A percentile compares a stretch with the other conserved stretches of the same genome.
Conservation (phyloP, 2,797 vertebrate species). For the Vultur gryphus region DNA sequence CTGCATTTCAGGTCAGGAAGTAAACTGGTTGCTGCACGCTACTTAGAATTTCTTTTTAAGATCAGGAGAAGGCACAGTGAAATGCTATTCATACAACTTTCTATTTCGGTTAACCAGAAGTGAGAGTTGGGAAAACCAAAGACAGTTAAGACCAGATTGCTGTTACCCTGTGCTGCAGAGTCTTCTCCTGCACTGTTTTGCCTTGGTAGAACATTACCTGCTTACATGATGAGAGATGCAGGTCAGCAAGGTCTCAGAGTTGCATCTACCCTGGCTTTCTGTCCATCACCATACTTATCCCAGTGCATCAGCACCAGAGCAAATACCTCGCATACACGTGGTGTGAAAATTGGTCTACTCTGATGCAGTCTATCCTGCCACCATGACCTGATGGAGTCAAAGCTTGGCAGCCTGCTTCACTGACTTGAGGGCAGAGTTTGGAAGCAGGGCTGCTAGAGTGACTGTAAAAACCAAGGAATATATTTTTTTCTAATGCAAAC, state of each 20-base stretch:
- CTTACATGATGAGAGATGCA: neutral
- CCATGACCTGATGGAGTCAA: fast-evolving
- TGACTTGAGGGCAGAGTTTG: neutral
- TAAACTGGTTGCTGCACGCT: neutral
- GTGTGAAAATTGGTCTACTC: neutral
- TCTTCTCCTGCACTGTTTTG: neutral
- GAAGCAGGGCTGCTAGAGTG: neutral
- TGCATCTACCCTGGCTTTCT: neutral
- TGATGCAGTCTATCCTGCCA: fast-evolving
- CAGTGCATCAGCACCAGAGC: neutral
- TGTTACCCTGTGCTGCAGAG: neutral
- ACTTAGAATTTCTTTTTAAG: neutral
- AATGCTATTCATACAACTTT: neutral
- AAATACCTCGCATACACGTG: fast-evolving
- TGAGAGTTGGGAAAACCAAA: neutral
- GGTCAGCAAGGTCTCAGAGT: neutral
- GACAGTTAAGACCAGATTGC: neutral
- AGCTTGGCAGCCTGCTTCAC: neutral
- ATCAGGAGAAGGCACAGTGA: neutral
- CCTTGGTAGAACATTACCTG: neutral
- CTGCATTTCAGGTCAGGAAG: neutral
- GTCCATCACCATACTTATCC: neutral
- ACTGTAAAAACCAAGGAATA: neutral
- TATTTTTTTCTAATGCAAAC: neutral
- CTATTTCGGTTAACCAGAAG: neutral